These are phyloP conservation scores for Hyles vespertilio DNA, from an alignment of 1,140 invertebrate genomes.

Conservation along the genomic window DNA sequence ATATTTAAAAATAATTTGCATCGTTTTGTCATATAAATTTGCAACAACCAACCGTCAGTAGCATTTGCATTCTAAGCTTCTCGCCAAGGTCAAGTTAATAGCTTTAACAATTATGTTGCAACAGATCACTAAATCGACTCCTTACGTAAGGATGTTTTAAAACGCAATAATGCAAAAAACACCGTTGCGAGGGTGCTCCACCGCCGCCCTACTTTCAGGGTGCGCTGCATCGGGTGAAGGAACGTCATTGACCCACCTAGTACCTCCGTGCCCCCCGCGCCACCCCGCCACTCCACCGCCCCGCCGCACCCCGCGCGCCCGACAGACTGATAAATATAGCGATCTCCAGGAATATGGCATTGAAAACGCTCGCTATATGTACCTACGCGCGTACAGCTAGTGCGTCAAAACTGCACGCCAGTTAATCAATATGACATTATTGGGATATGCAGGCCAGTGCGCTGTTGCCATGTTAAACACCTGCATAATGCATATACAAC, in stretches of 20 bases:
- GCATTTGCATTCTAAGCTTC: neutral
- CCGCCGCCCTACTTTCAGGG: conserved; percentile 56
- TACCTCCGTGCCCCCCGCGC: conserved; percentile 37
- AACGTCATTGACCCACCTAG: conserved; percentile 72
- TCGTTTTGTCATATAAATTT: neutral
- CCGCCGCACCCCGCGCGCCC: conserved; percentile 15
- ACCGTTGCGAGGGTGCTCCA: conserved; percentile 10
- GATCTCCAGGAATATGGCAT: conserved; percentile 25
- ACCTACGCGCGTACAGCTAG: conserved; percentile 11
- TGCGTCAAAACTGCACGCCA: conserved; percentile 16
- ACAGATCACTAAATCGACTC: no score
- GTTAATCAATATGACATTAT: conserved; percentile 15
- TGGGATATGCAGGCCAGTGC: neutral
- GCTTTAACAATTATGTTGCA: neutral
- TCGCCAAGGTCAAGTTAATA: conserved; percentile 4
- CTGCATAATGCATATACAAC: no score
- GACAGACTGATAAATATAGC: conserved; percentile 52
- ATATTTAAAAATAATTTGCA: no score
- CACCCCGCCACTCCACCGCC: conserved; percentile 8
- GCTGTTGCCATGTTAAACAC: no score
- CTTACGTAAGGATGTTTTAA: neutral
- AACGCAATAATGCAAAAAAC: neutral
- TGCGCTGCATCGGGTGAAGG: conserved; percentile 60
- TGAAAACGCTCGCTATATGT: conserved; percentile 13
- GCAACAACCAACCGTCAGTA: neutral